These are phyloP conservation scores for Pheucticus melanocephalus DNA, from an alignment of 2,113 vertebrate species.

Conservation along the genomic window DNA sequence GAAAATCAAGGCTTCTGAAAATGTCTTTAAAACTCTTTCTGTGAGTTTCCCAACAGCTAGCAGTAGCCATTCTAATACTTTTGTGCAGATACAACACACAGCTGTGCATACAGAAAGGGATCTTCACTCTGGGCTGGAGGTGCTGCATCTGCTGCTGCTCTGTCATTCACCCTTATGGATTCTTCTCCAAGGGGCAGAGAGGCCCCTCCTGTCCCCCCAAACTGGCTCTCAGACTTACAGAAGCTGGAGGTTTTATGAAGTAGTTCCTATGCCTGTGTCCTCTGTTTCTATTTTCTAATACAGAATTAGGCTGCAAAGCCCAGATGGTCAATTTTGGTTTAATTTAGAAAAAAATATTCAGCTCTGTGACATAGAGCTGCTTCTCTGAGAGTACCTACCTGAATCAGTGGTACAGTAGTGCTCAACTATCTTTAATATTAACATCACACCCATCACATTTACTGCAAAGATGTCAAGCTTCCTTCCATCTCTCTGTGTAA, in stretches of 20 bases:
- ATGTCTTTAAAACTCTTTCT: neutral
- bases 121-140: neutral
- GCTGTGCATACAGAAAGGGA: neutral
- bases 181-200: neutral
- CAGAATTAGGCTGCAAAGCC: neutral
- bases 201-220: fast-evolving
- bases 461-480: neutral
- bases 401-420: neutral
- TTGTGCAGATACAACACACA: neutral
- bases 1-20: constrained; percentile 12
- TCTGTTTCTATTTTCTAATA: neutral
- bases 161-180: neutral
- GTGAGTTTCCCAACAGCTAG: neutral
- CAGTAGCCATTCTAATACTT: neutral
- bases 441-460: neutral
- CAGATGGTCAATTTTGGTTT: neutral
- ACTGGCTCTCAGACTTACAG: neutral
- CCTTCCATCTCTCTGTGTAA: neutral
- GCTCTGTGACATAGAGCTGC: fast-evolving
- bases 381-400: neutral
- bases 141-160: neutral
- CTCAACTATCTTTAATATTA: neutral
- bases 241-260: neutral
- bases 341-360: neutral
- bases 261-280: neutral